Evolutionary conservation across 1,140 invertebrate genomes (phyloP).

Genomic region (Neelides sp.): DNA sequence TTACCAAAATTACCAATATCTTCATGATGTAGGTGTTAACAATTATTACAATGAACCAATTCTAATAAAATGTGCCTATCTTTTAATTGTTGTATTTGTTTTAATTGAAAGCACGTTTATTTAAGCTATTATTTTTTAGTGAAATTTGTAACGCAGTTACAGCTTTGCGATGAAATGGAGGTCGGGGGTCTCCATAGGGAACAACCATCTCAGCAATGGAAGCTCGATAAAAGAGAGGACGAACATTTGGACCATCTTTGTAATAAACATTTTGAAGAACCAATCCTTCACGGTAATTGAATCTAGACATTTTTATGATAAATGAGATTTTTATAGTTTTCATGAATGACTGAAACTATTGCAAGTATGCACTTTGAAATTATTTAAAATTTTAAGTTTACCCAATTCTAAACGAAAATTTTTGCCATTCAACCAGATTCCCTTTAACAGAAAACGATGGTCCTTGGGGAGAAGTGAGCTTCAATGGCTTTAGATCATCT

Average conservation of each 20-base stretch:
- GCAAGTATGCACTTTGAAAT: background rate
- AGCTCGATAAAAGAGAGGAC: slow-evolving; percentile 22
- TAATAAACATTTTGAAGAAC: slow-evolving; percentile 23
- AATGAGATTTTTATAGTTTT: background rate
- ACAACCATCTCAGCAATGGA: slow-evolving; percentile 22
- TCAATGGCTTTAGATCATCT: slow-evolving; percentile 22
- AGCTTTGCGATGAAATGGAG: slow-evolving; percentile 24
- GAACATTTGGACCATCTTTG: slow-evolving; percentile 15
- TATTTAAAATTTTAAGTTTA: background rate
- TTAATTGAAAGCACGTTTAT: background rate
- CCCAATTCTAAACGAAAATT: slow-evolving; percentile 21
- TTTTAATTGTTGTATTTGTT: background rate
- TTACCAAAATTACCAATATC: too few species aligned
- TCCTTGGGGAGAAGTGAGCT: slow-evolving; percentile 17
- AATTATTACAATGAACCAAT: background rate
- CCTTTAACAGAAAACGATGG: slow-evolving; percentile 22
- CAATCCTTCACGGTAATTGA: slow-evolving; percentile 24
- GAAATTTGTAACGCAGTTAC: too few species aligned
- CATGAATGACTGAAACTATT: background rate
- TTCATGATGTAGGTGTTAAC: too few species aligned
- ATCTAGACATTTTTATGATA: slow-evolving; percentile 13
- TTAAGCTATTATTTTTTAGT: too few species aligned
- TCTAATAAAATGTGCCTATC: background rate
- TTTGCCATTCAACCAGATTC: slow-evolving; percentile 25
- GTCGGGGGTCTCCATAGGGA: slow-evolving; percentile 25